Conservation (phyloP, 2,113 vertebrate species). For the Jaculus jaculus region DNA sequence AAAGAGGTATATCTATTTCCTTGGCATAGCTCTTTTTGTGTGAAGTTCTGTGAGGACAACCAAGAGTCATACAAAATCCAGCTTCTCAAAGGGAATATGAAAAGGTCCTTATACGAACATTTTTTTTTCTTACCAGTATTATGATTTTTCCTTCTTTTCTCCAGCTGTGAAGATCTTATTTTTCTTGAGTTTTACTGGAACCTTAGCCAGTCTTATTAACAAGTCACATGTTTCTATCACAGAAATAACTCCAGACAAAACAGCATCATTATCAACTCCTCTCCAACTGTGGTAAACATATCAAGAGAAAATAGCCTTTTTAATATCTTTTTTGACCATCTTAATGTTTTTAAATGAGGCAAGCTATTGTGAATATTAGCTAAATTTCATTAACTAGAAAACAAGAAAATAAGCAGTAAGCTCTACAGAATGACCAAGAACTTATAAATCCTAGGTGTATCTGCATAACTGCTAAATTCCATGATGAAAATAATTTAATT, state of each 20-base stretch:
- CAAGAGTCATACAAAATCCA: background rate
- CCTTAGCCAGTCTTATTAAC: slow-evolving; percentile 17
- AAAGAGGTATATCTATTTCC: background rate
- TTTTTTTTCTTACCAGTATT: background rate
- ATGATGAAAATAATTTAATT: background rate
- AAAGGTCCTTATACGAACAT: background rate
- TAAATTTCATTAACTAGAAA: slow-evolving; percentile 54
- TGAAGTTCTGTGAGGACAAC: background rate
- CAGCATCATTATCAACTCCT: background rate
- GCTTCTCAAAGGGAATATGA: slow-evolving; percentile 1
- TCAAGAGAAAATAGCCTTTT: slow-evolving; percentile 43
- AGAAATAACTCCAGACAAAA: slow-evolving; percentile 38
- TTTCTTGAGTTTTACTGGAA: slow-evolving; percentile 9
- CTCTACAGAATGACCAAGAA: background rate
- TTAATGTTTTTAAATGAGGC: slow-evolving; percentile 7
- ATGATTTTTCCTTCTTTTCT: slow-evolving; percentile 7
- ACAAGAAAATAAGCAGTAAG: slow-evolving; percentile 13
- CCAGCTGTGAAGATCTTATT: background rate
- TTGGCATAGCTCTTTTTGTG: background rate
- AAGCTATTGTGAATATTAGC: slow-evolving; percentile 30
- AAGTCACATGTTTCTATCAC: slow-evolving; percentile 17
- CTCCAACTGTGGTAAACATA: background rate
- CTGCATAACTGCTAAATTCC: background rate
- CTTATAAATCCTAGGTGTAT: background rate
- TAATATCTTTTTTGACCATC: background rate